Evolutionary conservation across 2,888 invertebrate genomes (phyloP).

Genomic region (Minunthozetes semirufus): DNA sequence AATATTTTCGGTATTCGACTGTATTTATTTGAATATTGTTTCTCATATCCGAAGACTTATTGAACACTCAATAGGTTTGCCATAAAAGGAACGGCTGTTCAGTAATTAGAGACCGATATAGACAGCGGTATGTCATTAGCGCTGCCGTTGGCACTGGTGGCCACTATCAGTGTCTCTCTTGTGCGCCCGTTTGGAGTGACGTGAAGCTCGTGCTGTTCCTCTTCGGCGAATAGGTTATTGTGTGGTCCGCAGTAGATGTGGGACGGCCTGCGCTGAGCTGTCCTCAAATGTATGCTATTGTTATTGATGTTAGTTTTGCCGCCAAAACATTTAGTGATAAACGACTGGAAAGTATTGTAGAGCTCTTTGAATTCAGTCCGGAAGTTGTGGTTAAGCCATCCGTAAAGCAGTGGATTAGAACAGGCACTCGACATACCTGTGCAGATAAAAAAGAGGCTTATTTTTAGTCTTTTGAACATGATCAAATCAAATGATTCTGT

Average conservation of each 20-base stretch:
- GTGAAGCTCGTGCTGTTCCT: background rate
- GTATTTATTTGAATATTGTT: no score
- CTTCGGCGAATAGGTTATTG: background rate
- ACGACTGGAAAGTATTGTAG: conserved; percentile 37
- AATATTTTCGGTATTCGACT: no score
- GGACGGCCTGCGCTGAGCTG: background rate
- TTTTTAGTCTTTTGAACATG: no score
- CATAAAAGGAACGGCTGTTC: no score
- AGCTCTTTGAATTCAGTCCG: conserved; percentile 73
- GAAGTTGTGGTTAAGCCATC: conserved; percentile 89
- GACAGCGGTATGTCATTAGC: background rate
- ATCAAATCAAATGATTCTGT: no score
- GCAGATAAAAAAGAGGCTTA: background rate
- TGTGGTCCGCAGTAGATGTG: conserved; percentile 7
- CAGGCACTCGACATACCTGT: conserved; percentile 80
- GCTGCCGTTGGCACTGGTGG: background rate
- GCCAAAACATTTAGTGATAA: background rate
- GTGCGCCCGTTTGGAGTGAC: background rate
- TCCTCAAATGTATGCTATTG: background rate
- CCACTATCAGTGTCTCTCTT: background rate
- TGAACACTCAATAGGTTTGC: no score
- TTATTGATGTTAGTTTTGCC: background rate
- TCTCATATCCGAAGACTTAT: no score
- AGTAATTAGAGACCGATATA: background rate
- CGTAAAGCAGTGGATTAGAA: conserved; percentile 82